phyloP scores from a whole-genome alignment of 2,113 vertebrate species.

The Podilymbus podiceps region DNA sequence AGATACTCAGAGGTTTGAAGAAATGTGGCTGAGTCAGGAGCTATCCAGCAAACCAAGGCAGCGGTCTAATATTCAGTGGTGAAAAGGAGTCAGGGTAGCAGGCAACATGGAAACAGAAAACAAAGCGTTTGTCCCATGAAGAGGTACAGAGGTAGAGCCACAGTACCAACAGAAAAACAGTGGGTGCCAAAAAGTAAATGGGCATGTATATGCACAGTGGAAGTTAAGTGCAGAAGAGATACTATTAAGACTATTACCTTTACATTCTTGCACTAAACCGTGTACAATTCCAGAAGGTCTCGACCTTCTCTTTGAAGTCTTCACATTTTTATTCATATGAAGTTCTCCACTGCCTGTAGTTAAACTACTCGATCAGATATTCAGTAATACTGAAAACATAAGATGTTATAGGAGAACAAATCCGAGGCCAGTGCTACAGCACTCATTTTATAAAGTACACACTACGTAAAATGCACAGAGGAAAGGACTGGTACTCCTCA shows the following conservation, averaged over 20 bases:
- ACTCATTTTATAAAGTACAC: not conserved
- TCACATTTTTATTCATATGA: not conserved
- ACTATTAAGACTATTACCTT: not conserved
- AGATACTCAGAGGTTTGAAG: too few species aligned
- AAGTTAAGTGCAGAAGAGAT: not conserved
- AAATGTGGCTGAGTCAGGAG: not conserved
- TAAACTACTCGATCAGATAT: not conserved
- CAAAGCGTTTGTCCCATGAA: not conserved
- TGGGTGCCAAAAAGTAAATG: not conserved
- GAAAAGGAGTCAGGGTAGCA: not conserved
- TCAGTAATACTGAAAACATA: not conserved
- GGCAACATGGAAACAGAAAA: not conserved
- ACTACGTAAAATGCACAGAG: not conserved
- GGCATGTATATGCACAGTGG: not conserved
- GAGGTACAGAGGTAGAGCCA: not conserved
- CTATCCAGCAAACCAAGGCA: not conserved
- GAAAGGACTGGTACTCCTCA: not conserved
- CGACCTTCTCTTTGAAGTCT: not conserved
- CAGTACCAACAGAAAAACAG: not conserved
- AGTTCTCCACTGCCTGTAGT: not conserved
- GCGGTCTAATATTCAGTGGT: accelerated
- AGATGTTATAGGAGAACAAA: not conserved
- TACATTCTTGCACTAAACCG: not conserved
- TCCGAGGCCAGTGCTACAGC: not conserved
- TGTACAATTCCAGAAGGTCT: not conserved